These are phyloP conservation scores for Mycalesis mineus DNA, from an alignment of 2,888 invertebrate genomes.

Conservation along the genomic window DNA sequence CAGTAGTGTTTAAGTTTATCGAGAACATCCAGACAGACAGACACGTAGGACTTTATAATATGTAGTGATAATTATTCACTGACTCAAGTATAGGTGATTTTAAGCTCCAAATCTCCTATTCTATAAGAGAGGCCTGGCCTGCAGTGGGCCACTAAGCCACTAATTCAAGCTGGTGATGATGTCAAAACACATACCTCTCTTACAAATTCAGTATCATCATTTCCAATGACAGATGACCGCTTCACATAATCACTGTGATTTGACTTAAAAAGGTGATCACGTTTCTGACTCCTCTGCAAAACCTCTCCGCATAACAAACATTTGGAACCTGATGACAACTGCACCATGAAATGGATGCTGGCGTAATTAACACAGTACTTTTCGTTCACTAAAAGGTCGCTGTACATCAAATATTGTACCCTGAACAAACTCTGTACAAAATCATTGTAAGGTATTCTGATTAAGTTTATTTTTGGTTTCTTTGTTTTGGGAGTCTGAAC, in stretches of 20 bases:
- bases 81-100: no score
- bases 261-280: constrained; percentile 20
- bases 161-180: not conserved
- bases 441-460: constrained; percentile 7
- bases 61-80: no score
- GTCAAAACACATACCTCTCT: constrained; percentile 41
- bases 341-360: constrained; percentile 31
- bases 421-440: constrained; percentile 26
- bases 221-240: constrained; percentile 30
- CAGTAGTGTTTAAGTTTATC: no score
- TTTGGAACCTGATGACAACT: not conserved
- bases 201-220: constrained; percentile 42
- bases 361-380: constrained; percentile 33
- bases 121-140: no score
- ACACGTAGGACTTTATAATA: no score
- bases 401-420: constrained; percentile 19
- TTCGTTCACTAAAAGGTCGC: constrained; percentile 39
- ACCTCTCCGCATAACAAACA: constrained; percentile 34
- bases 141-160: no score
- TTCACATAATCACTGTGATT: constrained; percentile 28
- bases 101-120: no score
- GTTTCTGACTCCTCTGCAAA: constrained; percentile 5
- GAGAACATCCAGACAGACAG: no score
- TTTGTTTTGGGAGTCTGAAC: not conserved
- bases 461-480: constrained; percentile 6